These are phyloP conservation scores for Epizoanthus illoricatus DNA, from an alignment of 92 coral and sea anemone species.

Conservation along the genomic window DNA sequence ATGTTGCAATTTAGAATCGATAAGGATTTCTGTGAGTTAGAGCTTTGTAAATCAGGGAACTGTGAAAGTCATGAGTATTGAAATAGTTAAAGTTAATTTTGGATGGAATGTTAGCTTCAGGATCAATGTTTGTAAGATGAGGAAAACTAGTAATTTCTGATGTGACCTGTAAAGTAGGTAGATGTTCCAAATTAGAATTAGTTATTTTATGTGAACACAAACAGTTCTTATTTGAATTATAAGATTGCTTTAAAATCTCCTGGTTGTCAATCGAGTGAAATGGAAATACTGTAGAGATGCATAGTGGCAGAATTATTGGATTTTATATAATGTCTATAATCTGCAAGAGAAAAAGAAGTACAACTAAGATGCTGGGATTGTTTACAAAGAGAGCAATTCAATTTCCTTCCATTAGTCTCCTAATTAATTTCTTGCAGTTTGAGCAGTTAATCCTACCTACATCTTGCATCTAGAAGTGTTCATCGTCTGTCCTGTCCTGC, in stretches of 20 bases:
- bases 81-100: conserved; percentile 30
- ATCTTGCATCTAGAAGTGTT: conserved; percentile 4
- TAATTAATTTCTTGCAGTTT: neutral
- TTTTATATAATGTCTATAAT: conserved; percentile 3
- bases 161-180: conserved; percentile 19
- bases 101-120: conserved; percentile 13
- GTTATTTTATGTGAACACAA: conserved; percentile 36
- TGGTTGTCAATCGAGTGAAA: conserved; percentile 24
- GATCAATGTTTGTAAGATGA: conserved; percentile 22
- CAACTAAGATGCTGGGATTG: conserved; percentile 8
- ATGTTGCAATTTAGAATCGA: conserved; percentile 49
- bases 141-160: conserved; percentile 2
- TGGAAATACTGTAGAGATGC: conserved; percentile 24
- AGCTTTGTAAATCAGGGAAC: conserved; percentile 15
- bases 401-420: conserved; percentile 26
- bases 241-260: conserved; percentile 27
- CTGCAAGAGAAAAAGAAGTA: conserved; percentile 9
- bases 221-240: conserved; percentile 29
- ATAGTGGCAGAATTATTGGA: neutral
- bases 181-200: neutral
- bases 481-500: neutral
- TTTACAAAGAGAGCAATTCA: conserved; percentile 15
- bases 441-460: neutral
- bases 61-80: conserved; percentile 20
- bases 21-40: conserved; percentile 6